Evolutionary conservation across 2,797 vertebrate genomes (phyloP), one percentile per base, ranked within the genome.

Genomic region (Sus cebifrons): DNA sequence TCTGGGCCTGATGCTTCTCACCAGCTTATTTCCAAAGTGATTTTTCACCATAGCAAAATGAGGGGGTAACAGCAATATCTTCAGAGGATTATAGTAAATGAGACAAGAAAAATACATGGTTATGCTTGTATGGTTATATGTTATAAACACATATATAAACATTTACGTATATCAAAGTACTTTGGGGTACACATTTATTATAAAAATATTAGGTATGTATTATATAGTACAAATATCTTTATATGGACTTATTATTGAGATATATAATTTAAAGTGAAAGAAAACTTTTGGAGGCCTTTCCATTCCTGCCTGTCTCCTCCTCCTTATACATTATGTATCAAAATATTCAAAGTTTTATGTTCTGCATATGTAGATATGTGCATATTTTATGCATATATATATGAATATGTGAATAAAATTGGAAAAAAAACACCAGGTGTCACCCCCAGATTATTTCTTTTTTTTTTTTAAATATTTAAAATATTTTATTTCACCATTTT

Each of bases 151-250:
- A 36, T 12, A 16, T 79, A 25, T 16, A 81, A 74, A 23, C 4
- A 44, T 64, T 86, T 83, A 77, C 62, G 60, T 88, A 62, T 40
- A 87, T 86, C 17, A 36, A 86, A 73, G 78, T 77, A 73, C 9
- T 86, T 74, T 52, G 5, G n/a, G 36, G 18, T 6, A 92, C 54
- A 65, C 40, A 36, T 95, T 49, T 75, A 25, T 70, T 73, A 84
- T 85, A 65, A 87, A 92, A 86, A 44, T 81, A 90, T 62, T 82
- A 93, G 89, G 74, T 67, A 54, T 21, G 40, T 65, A 62, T 62
- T 13, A 81, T 27, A 62, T 62, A 58, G 23, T 79, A 58, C 77
- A 58, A 58, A 36, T 58, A 58, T 58, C n/a, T 23, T 3, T 56
- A 79, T 79, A 32, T 79, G n/a, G 54, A n/a, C 52, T 79, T 79